A percentile compares a stretch with the other conserved stretches of the same genome.
phyloP scores from a whole-genome alignment of 2,888 invertebrate species.

The Epistrophe eligans region DNA sequence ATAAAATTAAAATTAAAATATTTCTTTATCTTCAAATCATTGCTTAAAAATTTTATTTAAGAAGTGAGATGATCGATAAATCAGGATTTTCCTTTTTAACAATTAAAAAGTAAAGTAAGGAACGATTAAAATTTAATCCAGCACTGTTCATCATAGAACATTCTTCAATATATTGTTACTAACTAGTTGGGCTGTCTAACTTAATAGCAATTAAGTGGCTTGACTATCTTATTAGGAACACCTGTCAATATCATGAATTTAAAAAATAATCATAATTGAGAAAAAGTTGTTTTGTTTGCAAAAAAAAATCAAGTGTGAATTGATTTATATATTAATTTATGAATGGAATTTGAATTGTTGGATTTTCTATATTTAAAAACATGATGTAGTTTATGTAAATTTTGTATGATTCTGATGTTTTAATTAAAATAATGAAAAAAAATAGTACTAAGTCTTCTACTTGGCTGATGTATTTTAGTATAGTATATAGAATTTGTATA shows the following conservation, averaged over 20 bases:
- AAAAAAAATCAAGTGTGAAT: slow-evolving; percentile 15
- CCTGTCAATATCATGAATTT: slow-evolving; percentile 70
- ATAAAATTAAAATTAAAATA: too few relatives aligned
- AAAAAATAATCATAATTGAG: slow-evolving; percentile 47
- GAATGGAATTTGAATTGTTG: slow-evolving; percentile 58
- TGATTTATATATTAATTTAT: slow-evolving; percentile 37
- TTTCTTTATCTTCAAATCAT: too few relatives aligned
- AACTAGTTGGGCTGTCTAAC: slow-evolving; percentile 2
- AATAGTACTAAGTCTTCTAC: too few relatives aligned
- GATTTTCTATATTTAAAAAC: slow-evolving; percentile 32
- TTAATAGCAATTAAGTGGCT: slow-evolving; percentile 9
- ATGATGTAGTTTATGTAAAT: slow-evolving; percentile 46
- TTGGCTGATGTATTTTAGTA: too few relatives aligned
- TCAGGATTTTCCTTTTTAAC: too few relatives aligned
- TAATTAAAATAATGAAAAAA: slow-evolving; percentile 36
- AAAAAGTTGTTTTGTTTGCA: slow-evolving; percentile 30
- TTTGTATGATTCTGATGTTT: slow-evolving; percentile 40
- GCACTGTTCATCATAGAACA: slow-evolving; percentile 19
- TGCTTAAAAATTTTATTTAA: too few relatives aligned
- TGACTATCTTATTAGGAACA: slow-evolving; percentile 50
- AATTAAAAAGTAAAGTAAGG: too few relatives aligned
- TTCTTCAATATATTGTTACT: slow-evolving; percentile 18
- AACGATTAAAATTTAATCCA: background rate
- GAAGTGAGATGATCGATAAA: too few relatives aligned
- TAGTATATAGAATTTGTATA: too few relatives aligned